Conservation (phyloP, 2,113 vertebrate genomes). For the Mobula birostris region DNA sequence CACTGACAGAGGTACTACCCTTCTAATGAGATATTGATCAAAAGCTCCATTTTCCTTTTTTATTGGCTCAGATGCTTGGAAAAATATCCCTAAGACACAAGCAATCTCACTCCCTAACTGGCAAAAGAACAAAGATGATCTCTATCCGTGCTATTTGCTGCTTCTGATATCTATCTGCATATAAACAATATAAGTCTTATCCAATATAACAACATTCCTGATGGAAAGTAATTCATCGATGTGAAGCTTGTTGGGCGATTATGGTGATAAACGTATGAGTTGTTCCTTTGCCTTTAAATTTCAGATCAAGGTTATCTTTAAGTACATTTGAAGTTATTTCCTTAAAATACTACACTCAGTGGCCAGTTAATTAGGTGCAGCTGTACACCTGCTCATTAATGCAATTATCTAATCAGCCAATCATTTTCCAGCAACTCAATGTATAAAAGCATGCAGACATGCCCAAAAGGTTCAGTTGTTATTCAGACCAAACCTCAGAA, state of each 20-base stretch:
- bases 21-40: background rate
- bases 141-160: background rate
- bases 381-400: no score
- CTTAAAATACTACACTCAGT: background rate
- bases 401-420: no score
- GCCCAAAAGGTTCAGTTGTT: no score
- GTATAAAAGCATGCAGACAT: no score
- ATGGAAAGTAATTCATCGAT: background rate
- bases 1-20: background rate
- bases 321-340: background rate
- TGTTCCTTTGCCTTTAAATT: background rate
- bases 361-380: no score
- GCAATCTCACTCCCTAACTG: background rate
- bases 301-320: background rate
- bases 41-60: background rate
- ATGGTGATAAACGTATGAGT: background rate
- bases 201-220: background rate
- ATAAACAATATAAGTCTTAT: background rate
- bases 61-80: background rate
- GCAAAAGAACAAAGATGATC: background rate
- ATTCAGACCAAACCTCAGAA: no score
- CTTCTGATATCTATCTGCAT: background rate
- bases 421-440: no score
- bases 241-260: background rate
- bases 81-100: background rate